These are phyloP conservation scores for Dryas iulia DNA, from an alignment of 1,140 invertebrate species.

Conservation along the genomic window DNA sequence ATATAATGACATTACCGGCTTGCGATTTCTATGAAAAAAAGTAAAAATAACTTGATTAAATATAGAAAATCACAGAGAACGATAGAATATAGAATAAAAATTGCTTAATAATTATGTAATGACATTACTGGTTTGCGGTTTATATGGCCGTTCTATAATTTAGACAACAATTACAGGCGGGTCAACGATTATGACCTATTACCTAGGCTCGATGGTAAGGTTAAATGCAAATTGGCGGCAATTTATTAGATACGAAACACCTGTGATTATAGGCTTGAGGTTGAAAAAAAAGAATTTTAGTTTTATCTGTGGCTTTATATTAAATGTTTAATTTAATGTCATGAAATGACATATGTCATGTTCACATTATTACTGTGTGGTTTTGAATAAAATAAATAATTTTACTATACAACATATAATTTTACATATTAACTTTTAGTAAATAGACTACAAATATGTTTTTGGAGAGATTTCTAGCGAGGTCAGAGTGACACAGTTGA, in stretches of 20 bases:
- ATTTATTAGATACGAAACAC: neutral
- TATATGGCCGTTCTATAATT: constrained; percentile 11
- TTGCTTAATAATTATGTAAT: constrained; percentile 10
- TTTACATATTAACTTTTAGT: no score
- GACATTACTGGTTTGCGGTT: constrained; percentile 1
- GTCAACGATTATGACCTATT: constrained; percentile 19
- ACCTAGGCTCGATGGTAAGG: constrained; percentile 5
- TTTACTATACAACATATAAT: no score
- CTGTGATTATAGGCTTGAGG: neutral
- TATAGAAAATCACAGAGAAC: neutral
- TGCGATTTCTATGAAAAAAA: no score
- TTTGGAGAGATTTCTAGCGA: no score
- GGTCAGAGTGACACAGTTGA: no score
- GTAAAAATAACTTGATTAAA: neutral
- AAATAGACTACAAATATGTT: no score
- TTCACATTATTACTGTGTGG: neutral
- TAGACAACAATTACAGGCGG: constrained; percentile 11
- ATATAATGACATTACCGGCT: no score
- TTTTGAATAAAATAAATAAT: no score
- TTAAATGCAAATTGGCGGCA: constrained; percentile 13
- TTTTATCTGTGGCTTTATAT: neutral
- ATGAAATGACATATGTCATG: neutral
- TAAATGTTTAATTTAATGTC: neutral
- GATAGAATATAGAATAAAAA: constrained; percentile 14
- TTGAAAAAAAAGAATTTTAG: neutral